Conservation (phyloP, 2,888 invertebrate species). For the Phanerotoma sp. region DNA sequence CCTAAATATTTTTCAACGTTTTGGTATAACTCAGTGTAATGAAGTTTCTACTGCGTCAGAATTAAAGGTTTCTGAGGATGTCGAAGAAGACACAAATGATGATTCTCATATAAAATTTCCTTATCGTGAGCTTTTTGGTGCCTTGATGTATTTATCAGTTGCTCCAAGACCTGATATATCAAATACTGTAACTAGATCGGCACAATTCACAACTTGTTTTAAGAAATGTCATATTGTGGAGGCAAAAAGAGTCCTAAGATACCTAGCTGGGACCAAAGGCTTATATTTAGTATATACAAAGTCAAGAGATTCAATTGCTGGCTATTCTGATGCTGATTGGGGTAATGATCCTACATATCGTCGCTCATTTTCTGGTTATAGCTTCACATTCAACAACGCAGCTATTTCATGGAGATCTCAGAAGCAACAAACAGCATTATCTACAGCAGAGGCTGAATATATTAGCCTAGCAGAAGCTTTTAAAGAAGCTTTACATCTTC, state of each 20-base stretch:
- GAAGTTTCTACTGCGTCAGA: constrained; percentile 3
- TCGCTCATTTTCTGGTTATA: background rate
- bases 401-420: background rate
- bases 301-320: background rate
- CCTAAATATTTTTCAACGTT: background rate
- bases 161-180: constrained; percentile 19
- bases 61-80: background rate
- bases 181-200: constrained; percentile 7
- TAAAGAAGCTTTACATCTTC: no score
- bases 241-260: background rate
- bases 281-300: background rate
- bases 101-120: background rate
- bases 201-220: constrained; percentile 8
- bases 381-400: background rate
- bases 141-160: constrained; percentile 12
- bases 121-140: constrained; percentile 19
- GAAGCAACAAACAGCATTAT: background rate
- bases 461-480: no score
- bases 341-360: background rate
- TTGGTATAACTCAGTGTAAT: constrained; percentile 5
- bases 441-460: background rate
- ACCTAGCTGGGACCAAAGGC: background rate
- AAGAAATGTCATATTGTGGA: background rate
- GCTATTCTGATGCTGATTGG: no score
- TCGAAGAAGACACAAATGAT: no score